Percentiles rank a stretch among this genome's conserved stretches.
These are phyloP conservation scores for Drosophila antonietae DNA, from an alignment of 2,888 invertebrate species.

Conservation along the genomic window DNA sequence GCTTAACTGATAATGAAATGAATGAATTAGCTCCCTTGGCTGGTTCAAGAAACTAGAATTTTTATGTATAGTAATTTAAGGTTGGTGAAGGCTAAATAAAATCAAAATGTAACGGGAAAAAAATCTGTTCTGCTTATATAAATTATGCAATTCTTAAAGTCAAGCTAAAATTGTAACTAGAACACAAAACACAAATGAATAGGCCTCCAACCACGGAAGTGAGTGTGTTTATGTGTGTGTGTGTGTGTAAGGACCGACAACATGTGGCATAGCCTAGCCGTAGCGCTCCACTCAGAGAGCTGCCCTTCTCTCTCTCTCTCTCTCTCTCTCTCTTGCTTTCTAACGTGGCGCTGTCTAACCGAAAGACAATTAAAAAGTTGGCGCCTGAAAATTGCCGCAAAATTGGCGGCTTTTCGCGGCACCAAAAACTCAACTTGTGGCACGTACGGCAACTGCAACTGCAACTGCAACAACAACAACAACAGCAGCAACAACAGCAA, in stretches of 20 bases:
- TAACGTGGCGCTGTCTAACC: conserved; percentile 24
- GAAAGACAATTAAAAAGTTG: conserved; percentile 77
- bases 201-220: too few relatives aligned
- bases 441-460: conserved; percentile 59
- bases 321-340: neutral
- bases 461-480: conserved; percentile 10
- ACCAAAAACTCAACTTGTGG: conserved; percentile 68
- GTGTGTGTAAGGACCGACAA: conserved; percentile 8
- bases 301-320: too few relatives aligned
- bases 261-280: neutral
- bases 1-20: too few relatives aligned
- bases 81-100: too few relatives aligned
- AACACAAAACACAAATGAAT: neutral
- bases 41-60: too few relatives aligned
- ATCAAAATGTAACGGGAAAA: neutral
- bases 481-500: conserved; percentile 1
- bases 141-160: neutral
- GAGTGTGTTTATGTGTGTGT: neutral
- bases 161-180: neutral
- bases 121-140: neutral
- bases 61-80: too few relatives aligned
- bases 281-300: neutral
- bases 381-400: conserved; percentile 57
- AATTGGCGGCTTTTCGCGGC: conserved; percentile 59
- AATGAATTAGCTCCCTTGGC: neutral